Conservation (phyloP, 2,888 invertebrate species). For the Perdita meconis region DNA sequence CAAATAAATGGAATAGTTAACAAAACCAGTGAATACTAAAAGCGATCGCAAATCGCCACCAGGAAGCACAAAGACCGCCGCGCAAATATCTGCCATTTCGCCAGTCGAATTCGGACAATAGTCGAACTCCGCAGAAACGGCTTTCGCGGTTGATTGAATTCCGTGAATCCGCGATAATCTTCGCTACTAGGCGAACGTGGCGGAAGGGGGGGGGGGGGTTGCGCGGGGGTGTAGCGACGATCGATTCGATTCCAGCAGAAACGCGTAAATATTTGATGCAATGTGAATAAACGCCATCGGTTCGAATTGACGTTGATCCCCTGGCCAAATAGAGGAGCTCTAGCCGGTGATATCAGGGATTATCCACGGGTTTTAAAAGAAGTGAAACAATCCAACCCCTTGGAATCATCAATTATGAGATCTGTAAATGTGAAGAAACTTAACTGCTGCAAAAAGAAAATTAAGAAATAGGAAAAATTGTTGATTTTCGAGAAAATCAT, state of each 20-base stretch:
- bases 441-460: no score
- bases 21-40: no score
- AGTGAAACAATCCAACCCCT: no score
- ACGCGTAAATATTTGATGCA: not conserved
- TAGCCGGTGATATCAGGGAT: not conserved
- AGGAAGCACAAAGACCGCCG: not conserved
- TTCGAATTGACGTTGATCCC: slow-evolving; percentile 10
- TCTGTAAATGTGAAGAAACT: no score
- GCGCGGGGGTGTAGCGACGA: no score
- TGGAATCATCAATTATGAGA: no score
- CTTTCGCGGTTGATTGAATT: not conserved
- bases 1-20: no score
- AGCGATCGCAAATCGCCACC: no score
- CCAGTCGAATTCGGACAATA: not conserved
- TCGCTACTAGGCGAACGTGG: no score
- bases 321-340: not conserved
- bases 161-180: slow-evolving; percentile 12
- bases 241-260: not conserved
- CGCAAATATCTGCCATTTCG: slow-evolving; percentile 8
- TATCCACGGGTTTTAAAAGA: not conserved
- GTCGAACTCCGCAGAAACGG: not conserved
- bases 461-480: no score
- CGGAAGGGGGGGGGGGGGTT: no score
- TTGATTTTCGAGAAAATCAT: no score
- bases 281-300: not conserved